A percentile compares a stretch with the other conserved stretches of the same genome.
phyloP scores from a whole-genome alignment of 2,113 vertebrate genomes.

The Lepisosteus oculatus region DNA sequence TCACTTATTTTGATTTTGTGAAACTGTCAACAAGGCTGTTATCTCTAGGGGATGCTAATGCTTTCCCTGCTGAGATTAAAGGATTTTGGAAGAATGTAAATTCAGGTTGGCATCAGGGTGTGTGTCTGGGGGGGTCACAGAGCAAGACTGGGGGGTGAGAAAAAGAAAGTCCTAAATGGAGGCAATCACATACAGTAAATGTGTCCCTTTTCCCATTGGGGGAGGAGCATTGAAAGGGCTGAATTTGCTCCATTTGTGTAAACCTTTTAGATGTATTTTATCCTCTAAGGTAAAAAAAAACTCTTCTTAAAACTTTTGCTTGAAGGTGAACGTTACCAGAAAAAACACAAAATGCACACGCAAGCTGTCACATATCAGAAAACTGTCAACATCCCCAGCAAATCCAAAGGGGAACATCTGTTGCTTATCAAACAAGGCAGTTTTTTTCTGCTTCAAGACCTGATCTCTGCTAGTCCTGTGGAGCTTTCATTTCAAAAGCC shows the following conservation, averaged over 20 bases:
- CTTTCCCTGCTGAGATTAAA: conserved; percentile 57
- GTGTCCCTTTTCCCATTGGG: no score
- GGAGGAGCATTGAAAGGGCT: no score
- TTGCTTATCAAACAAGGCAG: conserved; percentile 69
- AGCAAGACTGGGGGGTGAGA: conserved; percentile 16
- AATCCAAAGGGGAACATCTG: conserved; percentile 76
- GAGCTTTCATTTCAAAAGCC: conserved; percentile 77
- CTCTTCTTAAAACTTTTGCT: no score
- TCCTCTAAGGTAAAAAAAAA: no score
- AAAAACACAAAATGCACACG: neutral
- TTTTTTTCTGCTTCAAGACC: conserved; percentile 30
- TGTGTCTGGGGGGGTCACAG: neutral
- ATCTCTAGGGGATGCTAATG: conserved; percentile 55
- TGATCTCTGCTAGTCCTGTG: conserved; percentile 65
- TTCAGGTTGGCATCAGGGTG: conserved; percentile 32
- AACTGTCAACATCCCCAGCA: conserved; percentile 65
- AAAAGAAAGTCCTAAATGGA: neutral
- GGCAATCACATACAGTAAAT: conserved; percentile 1
- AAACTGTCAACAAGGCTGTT: conserved; percentile 62
- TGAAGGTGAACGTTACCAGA: neutral
- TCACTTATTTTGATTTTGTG: conserved; percentile 36
- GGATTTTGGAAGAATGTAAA: conserved; percentile 65
- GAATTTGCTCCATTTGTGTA: no score
- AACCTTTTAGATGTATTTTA: no score
- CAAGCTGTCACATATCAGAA: conserved; percentile 70